Evolutionary conservation across 2,113 vertebrate species (phyloP).

Genomic region (Trinectes maculatus): DNA sequence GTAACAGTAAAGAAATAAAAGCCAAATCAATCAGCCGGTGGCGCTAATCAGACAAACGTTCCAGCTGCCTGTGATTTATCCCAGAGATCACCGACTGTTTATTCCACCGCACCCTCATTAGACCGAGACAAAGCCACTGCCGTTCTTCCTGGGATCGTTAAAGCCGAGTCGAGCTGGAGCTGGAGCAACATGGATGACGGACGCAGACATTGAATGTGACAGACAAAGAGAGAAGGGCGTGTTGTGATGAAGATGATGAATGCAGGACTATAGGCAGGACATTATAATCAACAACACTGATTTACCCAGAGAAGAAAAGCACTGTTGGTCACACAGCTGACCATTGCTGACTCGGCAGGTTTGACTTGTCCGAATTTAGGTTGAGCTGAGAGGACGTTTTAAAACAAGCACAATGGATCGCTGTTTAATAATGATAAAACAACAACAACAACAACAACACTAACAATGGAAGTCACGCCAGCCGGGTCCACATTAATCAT

Average conservation of each 20-base stretch:
- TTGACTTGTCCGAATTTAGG: neutral
- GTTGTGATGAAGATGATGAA: neutral
- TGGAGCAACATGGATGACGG: neutral
- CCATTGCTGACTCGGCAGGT: neutral
- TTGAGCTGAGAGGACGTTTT: neutral
- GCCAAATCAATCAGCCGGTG: slow-evolving; percentile 45
- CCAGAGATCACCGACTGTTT: slow-evolving; percentile 32
- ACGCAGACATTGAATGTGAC: neutral
- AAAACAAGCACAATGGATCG: no score
- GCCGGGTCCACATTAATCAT: neutral
- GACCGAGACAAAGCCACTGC: slow-evolving; percentile 8
- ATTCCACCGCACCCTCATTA: slow-evolving; percentile 49
- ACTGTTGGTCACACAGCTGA: neutral
- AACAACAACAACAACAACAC: no score
- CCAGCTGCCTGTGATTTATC: slow-evolving; percentile 39
- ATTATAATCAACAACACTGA: neutral
- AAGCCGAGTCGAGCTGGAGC: slow-evolving; percentile 18
- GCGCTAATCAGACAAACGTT: slow-evolving; percentile 32
- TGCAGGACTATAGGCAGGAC: neutral
- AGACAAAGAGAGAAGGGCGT: neutral
- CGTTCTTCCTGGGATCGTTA: slow-evolving; percentile 7
- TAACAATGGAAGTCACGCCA: neutral
- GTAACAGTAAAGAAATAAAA: slow-evolving; percentile 22
- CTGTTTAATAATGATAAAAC: neutral
- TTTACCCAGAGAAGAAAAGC: neutral